Base-by-base conservation (phyloP, 1,140 invertebrate genomes). In the Heliconius hermathena region DNA sequence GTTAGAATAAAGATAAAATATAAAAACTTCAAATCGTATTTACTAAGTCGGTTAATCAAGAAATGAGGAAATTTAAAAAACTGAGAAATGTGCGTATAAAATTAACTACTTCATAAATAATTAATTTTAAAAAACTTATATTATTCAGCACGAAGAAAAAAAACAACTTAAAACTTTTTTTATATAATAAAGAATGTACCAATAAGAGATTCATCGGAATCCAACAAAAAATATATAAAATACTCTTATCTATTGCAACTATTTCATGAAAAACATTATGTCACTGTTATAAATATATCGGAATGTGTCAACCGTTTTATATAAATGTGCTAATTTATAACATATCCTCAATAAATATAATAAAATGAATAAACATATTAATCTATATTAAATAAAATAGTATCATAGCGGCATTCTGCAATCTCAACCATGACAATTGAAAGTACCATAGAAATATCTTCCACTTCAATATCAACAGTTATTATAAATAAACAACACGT, bases 251-350 rank as follows among this genome's bases (percentile, higher is more conserved):
- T 36, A 20, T 41, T 36, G 29, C 71, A 72, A 36, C 22, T 36
- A 72, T 72, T 72, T 72, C 20, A n/a, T 20, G 36, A 72, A 72
- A 72, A 72, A 72, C 18, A 36, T 72, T 72, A 71, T 71, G 71
- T 71, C 71, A 71, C 71, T 36, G 71, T 22, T 71, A 71, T 71
- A 38, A 71, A 71, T 71, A 71, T 38, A 29, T 66, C 60, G 8
- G 36, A 71, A 71, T 38, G 71, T 71, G 71, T 71, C 36, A 71
- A n/a, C 29, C 20, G 18, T 33, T 20, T 16, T 38, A 71, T 71
- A 71, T 38, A 71, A 71, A 71, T 71, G 22, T 26, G 71, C 8
- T 36, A 71, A 71, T 36, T 36, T 66, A 60, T 26, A 26, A 26
- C n/a, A 66, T 26, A 11, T 66, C 9, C 22, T 29, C 22, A 66